Evolutionary conservation across 2,797 vertebrate species (phyloP).

Genomic region (Ctenochaetus hawaiiensis): DNA sequence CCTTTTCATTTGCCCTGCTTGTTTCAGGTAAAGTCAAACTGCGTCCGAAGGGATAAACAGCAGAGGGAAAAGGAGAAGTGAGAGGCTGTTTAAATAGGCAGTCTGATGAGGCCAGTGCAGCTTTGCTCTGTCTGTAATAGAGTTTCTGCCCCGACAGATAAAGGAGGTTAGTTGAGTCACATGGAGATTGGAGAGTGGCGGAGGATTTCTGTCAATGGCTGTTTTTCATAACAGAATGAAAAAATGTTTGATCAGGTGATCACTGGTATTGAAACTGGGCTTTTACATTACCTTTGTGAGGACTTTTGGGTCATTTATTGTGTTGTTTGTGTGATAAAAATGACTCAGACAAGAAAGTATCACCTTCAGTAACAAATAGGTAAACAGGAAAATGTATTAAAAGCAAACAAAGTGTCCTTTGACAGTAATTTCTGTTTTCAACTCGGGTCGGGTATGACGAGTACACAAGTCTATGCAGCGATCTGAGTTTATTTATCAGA

Average conservation of each 20-base stretch:
- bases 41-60: slow-evolving; percentile 23
- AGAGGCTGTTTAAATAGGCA: slow-evolving; percentile 60
- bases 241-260: slow-evolving; percentile 45
- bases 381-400: slow-evolving; percentile 20
- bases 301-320: slow-evolving; percentile 22
- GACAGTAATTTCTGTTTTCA: background rate
- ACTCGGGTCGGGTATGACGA: no score
- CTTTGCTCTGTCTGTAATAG: slow-evolving; percentile 63
- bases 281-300: background rate
- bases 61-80: slow-evolving; percentile 24
- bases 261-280: slow-evolving; percentile 24
- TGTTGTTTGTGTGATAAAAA: slow-evolving; percentile 29
- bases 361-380: slow-evolving; percentile 36
- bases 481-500: no score
- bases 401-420: slow-evolving; percentile 6
- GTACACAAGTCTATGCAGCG: no score
- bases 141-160: slow-evolving; percentile 63
- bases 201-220: slow-evolving; percentile 37
- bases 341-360: slow-evolving; percentile 21
- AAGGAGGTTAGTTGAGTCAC: slow-evolving; percentile 40
- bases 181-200: slow-evolving; percentile 39
- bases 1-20: background rate
- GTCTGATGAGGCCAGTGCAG: slow-evolving; percentile 56
- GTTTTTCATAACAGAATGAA: slow-evolving; percentile 57
- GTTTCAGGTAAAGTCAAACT: slow-evolving; percentile 40